Conservation (phyloP, 2,888 invertebrate species). For the Margaritifera margaritifera region DNA sequence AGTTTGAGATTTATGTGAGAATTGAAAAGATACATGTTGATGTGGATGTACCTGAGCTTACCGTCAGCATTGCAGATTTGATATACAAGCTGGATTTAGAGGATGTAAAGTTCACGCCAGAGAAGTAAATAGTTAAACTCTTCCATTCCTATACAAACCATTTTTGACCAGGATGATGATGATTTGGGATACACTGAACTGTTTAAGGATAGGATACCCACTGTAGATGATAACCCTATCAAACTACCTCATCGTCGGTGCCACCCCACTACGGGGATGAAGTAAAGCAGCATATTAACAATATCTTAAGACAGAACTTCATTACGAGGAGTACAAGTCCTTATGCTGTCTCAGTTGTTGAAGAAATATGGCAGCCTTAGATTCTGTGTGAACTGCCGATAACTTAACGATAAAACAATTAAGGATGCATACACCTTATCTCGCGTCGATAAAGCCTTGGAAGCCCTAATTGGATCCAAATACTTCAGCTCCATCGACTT, state of each 20-base stretch:
- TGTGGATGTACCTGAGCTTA: not conserved
- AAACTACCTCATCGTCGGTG: constrained; percentile 7
- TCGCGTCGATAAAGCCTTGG: constrained; percentile 6
- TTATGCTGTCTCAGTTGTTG: no score
- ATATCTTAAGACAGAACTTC: constrained; percentile 4
- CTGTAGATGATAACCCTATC: constrained; percentile 6
- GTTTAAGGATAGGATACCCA: constrained; percentile 4
- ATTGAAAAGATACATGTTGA: not conserved
- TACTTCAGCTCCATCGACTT: constrained; percentile 21
- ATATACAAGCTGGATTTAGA: constrained; percentile 4
- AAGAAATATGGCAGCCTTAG: constrained; percentile 12
- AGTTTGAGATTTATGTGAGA: not conserved
- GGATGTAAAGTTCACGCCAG: not conserved
- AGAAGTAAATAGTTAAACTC: not conserved
- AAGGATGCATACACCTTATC: constrained; percentile 13
- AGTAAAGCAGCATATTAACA: constrained; percentile 10
- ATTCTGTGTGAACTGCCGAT: constrained; percentile 26
- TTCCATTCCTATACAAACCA: not conserved
- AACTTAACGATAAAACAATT: constrained; percentile 17
- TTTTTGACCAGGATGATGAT: constrained; percentile 6
- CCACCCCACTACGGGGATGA: constrained; percentile 11
- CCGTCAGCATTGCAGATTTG: not conserved
- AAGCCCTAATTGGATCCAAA: not conserved
- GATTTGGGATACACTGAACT: constrained; percentile 4
- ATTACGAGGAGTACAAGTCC: constrained; percentile 13